Evolutionary conservation across 2,113 vertebrate genomes (phyloP), one percentile per base, ranked within the genome.

Genomic region (Brachyhypopomus gauderio): DNA sequence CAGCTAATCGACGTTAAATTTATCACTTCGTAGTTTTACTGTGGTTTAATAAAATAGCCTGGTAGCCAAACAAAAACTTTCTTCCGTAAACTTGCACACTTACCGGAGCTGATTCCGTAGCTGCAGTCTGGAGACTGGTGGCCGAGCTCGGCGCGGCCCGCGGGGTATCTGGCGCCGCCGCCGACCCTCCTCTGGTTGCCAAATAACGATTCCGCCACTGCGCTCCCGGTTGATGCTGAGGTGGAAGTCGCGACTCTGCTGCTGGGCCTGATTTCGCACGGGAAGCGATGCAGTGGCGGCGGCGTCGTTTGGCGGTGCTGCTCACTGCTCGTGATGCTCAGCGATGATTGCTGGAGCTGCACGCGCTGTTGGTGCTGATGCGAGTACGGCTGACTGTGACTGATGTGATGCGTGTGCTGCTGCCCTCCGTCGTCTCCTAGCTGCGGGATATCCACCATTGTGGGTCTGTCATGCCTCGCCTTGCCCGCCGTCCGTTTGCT

Each of bases 31-130:
- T 19, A 75, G 52, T 38, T 72, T 34, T 22, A 17, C n/a, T 0
- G 0, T 14, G 74, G 30, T 22, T 22, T 56, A 9, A 56, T 27
- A 12, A 14, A 41, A 41, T 9, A 52, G 14, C 17, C 23, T 58
- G 3, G 34, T 11, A 22, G 16, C n/a, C 66, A 5, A 70, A n/a
- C 34, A 56, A 72, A 70, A 82, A 75, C 41, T 78, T 80, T 76
- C 22, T n/a, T 5, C 52, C 25, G 5, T 56, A 27, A 63, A 81
- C 36, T 75, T 25, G 56, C 64, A 9, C 23, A 79, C 87, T 80
- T 93, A 97, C 96, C 96, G 95, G 95, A 93, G 89, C 96, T 96
- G 87, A 97, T 96, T 4, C 93, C 91, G 85, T 94, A 91, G 75
- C 88, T 89, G 88, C 93, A 92, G 89, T 93, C 93, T 62, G 93